Percentiles rank a stretch among this genome's conserved stretches.
Evolutionary conservation across 2,113 vertebrate species (phyloP).

Genomic region (Perca fluviatilis): DNA sequence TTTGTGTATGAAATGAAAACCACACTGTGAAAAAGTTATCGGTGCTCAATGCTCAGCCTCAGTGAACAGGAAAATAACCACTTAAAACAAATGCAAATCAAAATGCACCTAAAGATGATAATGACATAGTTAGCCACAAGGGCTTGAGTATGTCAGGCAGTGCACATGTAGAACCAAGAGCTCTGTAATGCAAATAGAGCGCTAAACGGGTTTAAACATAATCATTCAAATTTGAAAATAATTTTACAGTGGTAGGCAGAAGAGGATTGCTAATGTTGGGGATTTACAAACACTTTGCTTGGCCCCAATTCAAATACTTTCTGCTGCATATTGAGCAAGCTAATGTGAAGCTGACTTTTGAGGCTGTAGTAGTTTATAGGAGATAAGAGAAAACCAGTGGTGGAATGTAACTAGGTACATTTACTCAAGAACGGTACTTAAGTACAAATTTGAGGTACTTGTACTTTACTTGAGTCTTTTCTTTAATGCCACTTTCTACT

Average conservation of each 20-base stretch:
- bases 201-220: not conserved
- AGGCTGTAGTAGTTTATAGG: conserved; percentile 13
- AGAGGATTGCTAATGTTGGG: conserved; percentile 28
- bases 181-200: not conserved
- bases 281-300: conserved; percentile 38
- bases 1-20: not conserved
- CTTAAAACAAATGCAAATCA: not conserved
- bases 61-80: not conserved
- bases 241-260: conserved; percentile 8
- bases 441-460: too few species aligned
- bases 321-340: conserved; percentile 23
- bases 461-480: too few species aligned
- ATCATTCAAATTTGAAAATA: conserved; percentile 15
- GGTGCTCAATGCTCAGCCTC: not conserved
- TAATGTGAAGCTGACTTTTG: not conserved
- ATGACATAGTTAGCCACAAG: not conserved
- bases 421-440: too few species aligned
- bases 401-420: too few species aligned
- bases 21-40: not conserved
- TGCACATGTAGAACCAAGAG: not conserved
- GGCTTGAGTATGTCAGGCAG: not conserved
- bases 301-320: conserved; percentile 14
- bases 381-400: conserved; percentile 3
- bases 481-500: too few species aligned
- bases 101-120: not conserved